Evolutionary conservation across 1,140 invertebrate genomes (phyloP), one percentile per base, ranked within the genome.

Genomic region (Propsilocerus akamusi): DNA sequence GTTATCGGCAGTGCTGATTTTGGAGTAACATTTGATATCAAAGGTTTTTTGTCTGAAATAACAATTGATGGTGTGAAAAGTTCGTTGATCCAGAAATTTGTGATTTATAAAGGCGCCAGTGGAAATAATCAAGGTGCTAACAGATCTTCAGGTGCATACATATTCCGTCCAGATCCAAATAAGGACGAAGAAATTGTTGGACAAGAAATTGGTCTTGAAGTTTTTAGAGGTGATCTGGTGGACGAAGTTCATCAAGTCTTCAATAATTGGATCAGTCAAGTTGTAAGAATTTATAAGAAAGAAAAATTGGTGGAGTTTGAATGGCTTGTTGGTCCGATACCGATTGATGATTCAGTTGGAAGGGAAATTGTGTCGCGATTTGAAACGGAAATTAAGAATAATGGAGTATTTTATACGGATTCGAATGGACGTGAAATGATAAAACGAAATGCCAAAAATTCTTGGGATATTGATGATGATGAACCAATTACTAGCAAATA

Each of bases 301-400:
- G 70, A 77, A 32, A 72, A 78, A 49, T 70, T 74, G 28, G 69
- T 89, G 0, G 91, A 97, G 65, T 78, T 96, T 49, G 82, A 96
- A 58, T 99, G 90, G 89, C 68, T 93, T 1, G 73, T 97, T 53
- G 96, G 94, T 24, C 91, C 94, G 0, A 89, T 99, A 54, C 90
- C 92, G 6, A 70, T 84, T 6, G 68, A 54, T 0, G 84, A 91
- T 58, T 59, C 64, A 0, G 59, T 74, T 46, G 88, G 89, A 0
- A 90, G 86, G 62, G 93, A 97, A 68, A 71, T 93, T 5, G 70
- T 97, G 0, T 78, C 76, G 0, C 72, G 75, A 37, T 95, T 83
- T 48, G 65, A 69, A 2, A 78, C 77, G 5, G 67, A 78, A 48
- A 59, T 92, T 3, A 53, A 72, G 0, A 79, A 79, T 0, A 68